These are phyloP conservation scores for Phthorimaea operculella DNA, from an alignment of 1,140 invertebrate genomes.

Conservation along the genomic window DNA sequence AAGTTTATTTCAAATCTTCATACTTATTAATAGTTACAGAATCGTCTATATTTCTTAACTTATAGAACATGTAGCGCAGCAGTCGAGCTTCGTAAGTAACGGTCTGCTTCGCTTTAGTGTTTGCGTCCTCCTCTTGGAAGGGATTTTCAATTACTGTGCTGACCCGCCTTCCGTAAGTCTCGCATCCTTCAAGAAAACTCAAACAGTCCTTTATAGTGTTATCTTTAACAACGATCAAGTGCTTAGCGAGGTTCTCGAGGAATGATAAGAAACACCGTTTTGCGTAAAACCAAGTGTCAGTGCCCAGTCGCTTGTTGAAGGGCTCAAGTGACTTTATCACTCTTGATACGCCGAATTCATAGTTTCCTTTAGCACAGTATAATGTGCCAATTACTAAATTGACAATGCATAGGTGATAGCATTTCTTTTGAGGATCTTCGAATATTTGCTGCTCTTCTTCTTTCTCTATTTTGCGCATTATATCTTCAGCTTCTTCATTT, in stretches of 20 bases:
- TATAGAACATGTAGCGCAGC: slow-evolving; percentile 85
- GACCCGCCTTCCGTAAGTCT: slow-evolving; percentile 87
- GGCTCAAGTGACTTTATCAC: slow-evolving; percentile 97
- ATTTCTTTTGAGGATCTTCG: slow-evolving; percentile 94
- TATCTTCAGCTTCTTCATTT: slow-evolving; percentile 98
- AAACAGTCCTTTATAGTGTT: slow-evolving; percentile 90
- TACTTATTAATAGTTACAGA: slow-evolving; percentile 65
- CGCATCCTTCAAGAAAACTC: slow-evolving; percentile 92
- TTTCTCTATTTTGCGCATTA: slow-evolving; percentile 99
- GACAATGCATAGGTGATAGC: slow-evolving; percentile 98
- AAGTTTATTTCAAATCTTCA: slow-evolving; percentile 61
- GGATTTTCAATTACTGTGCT: slow-evolving; percentile 86
- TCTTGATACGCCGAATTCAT: slow-evolving; percentile 98
- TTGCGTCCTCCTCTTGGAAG: slow-evolving; percentile 77
- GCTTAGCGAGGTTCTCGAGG: slow-evolving; percentile 92
- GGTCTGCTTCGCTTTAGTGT: slow-evolving; percentile 86
- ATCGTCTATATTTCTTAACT: slow-evolving; percentile 70
- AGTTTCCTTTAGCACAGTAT: slow-evolving; percentile 99
- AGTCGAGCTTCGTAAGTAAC: slow-evolving; percentile 92
- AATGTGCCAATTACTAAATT: slow-evolving; percentile 99
- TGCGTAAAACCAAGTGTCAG: slow-evolving; percentile 98
- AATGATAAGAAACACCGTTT: slow-evolving; percentile 95
- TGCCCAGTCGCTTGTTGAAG: slow-evolving; percentile 94
- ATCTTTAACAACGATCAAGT: slow-evolving; percentile 90
- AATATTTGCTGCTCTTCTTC: slow-evolving; percentile 95